Conservation (phyloP, 2,113 vertebrate species). For the Gadus macrocephalus region DNA sequence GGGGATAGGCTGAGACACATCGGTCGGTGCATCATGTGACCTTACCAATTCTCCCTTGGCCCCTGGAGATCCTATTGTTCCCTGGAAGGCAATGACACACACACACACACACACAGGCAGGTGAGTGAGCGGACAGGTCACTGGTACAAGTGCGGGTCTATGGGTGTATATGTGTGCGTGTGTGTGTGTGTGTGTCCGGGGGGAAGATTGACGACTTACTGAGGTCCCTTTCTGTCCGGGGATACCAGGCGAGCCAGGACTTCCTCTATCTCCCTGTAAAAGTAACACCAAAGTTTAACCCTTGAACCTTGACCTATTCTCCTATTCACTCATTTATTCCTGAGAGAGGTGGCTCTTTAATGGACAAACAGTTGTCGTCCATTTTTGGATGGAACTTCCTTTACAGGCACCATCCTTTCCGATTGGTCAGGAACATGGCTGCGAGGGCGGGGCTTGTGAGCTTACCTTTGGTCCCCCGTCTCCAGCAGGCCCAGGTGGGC, state of each 20-base stretch:
- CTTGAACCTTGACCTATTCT: background rate
- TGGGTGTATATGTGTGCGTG: background rate
- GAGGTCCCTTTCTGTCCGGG: slow-evolving; percentile 65
- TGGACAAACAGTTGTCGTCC: too few relatives aligned
- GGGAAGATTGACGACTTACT: slow-evolving; percentile 41
- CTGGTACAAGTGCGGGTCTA: slow-evolving; percentile 2
- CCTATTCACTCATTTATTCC: background rate
- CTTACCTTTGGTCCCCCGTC: slow-evolving; percentile 64
- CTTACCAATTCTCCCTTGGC: slow-evolving; percentile 64
- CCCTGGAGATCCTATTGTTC: slow-evolving; percentile 49
- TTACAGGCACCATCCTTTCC: background rate
- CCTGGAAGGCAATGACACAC: slow-evolving; percentile 26
- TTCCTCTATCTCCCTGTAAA: slow-evolving; percentile 70
- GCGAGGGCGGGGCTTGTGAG: background rate
- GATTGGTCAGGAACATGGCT: background rate
- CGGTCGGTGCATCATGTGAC: background rate
- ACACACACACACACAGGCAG: slow-evolving; percentile 3
- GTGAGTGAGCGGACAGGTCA: background rate
- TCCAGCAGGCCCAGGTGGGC: slow-evolving; percentile 53
- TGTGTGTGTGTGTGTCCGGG: background rate
- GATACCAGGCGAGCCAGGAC: slow-evolving; percentile 63
- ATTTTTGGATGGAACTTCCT: too few relatives aligned
- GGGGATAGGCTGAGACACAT: too few relatives aligned
- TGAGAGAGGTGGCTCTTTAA: too few relatives aligned
- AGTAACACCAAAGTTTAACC: slow-evolving; percentile 28